phyloP scores from a whole-genome alignment of 2,888 invertebrate species.

The Synergus laeviventris region DNA sequence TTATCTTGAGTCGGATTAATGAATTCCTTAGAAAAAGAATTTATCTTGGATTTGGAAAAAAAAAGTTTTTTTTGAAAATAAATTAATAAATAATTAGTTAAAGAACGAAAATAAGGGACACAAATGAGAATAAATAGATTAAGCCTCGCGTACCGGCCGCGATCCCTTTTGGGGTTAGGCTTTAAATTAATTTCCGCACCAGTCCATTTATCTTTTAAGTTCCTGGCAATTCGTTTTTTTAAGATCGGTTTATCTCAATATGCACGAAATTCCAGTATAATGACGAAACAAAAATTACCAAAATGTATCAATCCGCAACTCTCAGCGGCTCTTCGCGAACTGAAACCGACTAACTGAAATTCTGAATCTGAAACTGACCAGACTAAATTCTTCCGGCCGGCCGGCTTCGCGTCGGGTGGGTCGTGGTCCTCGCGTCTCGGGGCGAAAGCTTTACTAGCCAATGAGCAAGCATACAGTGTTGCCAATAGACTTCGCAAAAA shows the following conservation, averaged over 20 bases:
- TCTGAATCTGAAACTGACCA: too few species aligned
- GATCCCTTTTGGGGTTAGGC: constrained; percentile 20
- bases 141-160: constrained; percentile 7
- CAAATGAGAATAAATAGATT: constrained; percentile 31
- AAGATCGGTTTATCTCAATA: not conserved
- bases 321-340: constrained; percentile 3
- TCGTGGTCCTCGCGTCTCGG: too few species aligned
- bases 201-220: constrained; percentile 20
- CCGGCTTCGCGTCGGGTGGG: too few species aligned
- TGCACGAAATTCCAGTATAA: not conserved
- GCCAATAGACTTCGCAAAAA: too few species aligned
- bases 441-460: too few species aligned
- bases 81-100: constrained; percentile 44
- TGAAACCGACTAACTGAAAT: too few species aligned
- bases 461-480: too few species aligned
- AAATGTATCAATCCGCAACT: too few species aligned
- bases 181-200: constrained; percentile 13
- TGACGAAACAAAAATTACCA: not conserved
- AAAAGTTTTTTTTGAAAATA: constrained; percentile 18
- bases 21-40: not conserved
- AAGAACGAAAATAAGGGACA: constrained; percentile 34
- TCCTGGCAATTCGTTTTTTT: not conserved
- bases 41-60: not conserved
- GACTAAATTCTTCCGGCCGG: not conserved
- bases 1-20: not conserved